Base-by-base conservation (phyloP, 2,888 invertebrate genomes). In the Patella ulyssiponensis region DNA sequence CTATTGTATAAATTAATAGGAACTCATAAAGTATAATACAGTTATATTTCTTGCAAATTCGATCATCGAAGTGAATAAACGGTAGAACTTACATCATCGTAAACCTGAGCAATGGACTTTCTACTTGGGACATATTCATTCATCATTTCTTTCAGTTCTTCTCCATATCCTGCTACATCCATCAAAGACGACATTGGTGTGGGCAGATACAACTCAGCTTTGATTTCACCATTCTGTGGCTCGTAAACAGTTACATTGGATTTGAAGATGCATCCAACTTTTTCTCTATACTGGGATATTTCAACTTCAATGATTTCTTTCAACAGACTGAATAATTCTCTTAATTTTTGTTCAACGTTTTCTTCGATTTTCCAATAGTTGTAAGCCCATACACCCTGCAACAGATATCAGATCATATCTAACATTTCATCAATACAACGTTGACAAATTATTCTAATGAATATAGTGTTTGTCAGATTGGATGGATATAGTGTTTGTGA, bases 161-260 rank as follows among this genome's bases (percentile, higher is more conserved):
- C 71, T 9, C 81, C 11, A 73, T 83, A 81, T 52, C 79, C 77
- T 17, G 33, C 69, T 12, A 83, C 11, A 51, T 82, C 83, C 51
- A 86, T 80, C 53, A 89, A 83, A 17, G 84, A 80, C 27, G 87
- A 81, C 75, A 86, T 77, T 7, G 84, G 82, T 9, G 87, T 75
- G 7, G 89, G 88, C 4, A 90, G 79, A 75, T 84, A 84, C 23
- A 90, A 75, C 73, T 89, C 85, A 79, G 88, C 85, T 72, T 87
- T 86, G 73, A 89, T 83, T 56, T 86, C 83, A n/a, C 90, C 91
- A 53, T 84, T 82, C 52, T 85, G 82, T n/a, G 88, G 89, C 77
- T 90, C 88, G 81, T 87, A 90, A 12, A 83, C 82, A n/a, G 83
- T 58, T 27, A 71, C 73, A 44, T 77, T 77, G 69, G 69, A 75